Evolutionary conservation across 2,888 invertebrate genomes (phyloP).

Genomic region (Drepana falcataria): DNA sequence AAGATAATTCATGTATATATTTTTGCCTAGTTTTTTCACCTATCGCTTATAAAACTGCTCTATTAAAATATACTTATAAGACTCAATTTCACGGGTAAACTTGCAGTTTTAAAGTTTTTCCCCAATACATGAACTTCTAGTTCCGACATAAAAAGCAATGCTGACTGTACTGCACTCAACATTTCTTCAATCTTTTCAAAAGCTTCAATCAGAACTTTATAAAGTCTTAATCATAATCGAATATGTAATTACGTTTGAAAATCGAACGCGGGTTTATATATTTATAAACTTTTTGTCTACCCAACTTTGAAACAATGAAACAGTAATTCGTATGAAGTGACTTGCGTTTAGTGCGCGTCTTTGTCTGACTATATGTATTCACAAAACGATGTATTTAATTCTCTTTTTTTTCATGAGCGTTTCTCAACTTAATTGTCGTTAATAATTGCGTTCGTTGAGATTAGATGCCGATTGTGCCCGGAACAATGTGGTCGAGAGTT

Average conservation of each 20-base stretch:
- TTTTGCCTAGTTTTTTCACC: no score
- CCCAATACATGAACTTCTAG: no score
- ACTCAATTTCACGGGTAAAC: no score
- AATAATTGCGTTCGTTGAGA: constrained; percentile 50
- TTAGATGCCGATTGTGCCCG: constrained; percentile 42
- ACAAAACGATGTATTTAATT: constrained; percentile 57
- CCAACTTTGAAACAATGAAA: constrained; percentile 66
- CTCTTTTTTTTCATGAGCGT: constrained; percentile 40
- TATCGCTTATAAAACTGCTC: no score
- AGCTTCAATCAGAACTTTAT: constrained; percentile 64
- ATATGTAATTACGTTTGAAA: constrained; percentile 57
- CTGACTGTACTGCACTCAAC: constrained; percentile 1
- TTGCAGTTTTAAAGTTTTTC: no score
- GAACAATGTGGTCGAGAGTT: constrained; percentile 30
- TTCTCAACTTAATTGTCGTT: constrained; percentile 63
- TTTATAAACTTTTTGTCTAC: constrained; percentile 63
- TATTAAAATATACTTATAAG: no score
- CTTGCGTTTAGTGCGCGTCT: constrained; percentile 60
- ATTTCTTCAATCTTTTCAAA: no score
- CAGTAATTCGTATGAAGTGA: constrained; percentile 75
- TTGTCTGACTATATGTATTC: constrained; percentile 61
- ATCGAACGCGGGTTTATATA: constrained; percentile 52
- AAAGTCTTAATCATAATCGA: constrained; percentile 45
- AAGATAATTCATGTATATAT: no score
- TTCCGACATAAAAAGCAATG: no score